Conservation (phyloP, 2,888 invertebrate species). For the Thyatira batis region DNA sequence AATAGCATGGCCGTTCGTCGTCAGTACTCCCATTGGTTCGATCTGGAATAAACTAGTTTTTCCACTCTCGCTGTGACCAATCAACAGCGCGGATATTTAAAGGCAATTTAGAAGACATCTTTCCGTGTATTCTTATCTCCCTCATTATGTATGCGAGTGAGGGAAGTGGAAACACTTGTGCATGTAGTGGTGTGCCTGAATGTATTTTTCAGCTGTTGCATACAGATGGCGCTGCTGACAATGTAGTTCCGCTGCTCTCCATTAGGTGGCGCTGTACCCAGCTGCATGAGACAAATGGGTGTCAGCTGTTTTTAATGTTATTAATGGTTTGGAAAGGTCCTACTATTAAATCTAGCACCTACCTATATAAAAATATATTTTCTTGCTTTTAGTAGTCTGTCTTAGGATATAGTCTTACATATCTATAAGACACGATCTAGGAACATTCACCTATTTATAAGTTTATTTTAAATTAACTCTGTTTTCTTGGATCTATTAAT, state of each 20-base stretch:
- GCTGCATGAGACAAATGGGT: slow-evolving; percentile 24
- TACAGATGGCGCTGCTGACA: slow-evolving; percentile 62
- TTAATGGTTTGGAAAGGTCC: slow-evolving; percentile 16
- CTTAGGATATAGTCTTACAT: no score
- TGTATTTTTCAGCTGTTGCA: slow-evolving; percentile 23
- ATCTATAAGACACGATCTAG: no score
- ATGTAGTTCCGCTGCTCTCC: slow-evolving; percentile 46
- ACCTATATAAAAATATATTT: neutral
- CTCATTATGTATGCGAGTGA: slow-evolving; percentile 57
- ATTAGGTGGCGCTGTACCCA: slow-evolving; percentile 53
- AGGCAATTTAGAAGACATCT: slow-evolving; percentile 64
- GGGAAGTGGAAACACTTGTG: slow-evolving; percentile 46
- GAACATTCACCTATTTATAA: no score
- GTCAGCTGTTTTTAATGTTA: slow-evolving; percentile 51
- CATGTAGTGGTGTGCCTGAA: slow-evolving; percentile 47
- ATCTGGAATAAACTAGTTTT: slow-evolving; percentile 56
- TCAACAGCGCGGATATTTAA: slow-evolving; percentile 63
- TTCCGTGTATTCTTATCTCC: slow-evolving; percentile 57
- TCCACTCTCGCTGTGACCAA: slow-evolving; percentile 63
- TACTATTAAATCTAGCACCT: neutral
- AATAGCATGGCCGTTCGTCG: slow-evolving; percentile 73
- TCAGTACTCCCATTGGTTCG: slow-evolving; percentile 61
- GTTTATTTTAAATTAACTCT: no score
- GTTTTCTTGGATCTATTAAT: no score
- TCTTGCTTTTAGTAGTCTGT: neutral